Evolutionary conservation across 2,113 vertebrate species (phyloP).

Genomic region (Chroicocephalus ridibundus): DNA sequence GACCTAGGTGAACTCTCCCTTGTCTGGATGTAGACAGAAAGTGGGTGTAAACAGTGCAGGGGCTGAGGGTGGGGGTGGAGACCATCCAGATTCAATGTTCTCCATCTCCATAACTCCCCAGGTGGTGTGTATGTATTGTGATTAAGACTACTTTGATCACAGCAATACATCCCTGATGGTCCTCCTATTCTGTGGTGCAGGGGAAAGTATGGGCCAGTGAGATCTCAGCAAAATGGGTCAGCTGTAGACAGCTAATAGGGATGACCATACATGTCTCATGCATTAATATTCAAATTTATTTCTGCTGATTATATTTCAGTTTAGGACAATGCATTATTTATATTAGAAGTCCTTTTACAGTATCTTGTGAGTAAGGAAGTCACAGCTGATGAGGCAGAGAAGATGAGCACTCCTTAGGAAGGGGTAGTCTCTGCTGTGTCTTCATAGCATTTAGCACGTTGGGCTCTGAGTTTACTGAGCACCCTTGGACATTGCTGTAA

Average conservation of each 20-base stretch:
- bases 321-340: background rate
- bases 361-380: conserved; percentile 9
- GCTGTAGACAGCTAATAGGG: background rate
- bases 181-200: background rate
- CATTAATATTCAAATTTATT: conserved; percentile 22
- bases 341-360: background rate
- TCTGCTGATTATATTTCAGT: conserved; percentile 15
- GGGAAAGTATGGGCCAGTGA: background rate
- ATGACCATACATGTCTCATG: background rate
- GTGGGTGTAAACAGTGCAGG: background rate
- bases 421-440: background rate
- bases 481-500: background rate
- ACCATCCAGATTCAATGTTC: background rate
- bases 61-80: background rate
- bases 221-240: background rate
- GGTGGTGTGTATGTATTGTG: background rate
- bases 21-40: background rate
- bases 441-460: background rate
- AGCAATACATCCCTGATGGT: background rate
- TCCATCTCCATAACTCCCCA: background rate
- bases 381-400: background rate
- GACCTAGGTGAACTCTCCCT: background rate
- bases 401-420: background rate
- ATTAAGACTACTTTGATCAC: background rate
- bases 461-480: background rate